These are phyloP conservation scores for Cotesia glomerata DNA, from an alignment of 1,140 invertebrate species.

Conservation along the genomic window DNA sequence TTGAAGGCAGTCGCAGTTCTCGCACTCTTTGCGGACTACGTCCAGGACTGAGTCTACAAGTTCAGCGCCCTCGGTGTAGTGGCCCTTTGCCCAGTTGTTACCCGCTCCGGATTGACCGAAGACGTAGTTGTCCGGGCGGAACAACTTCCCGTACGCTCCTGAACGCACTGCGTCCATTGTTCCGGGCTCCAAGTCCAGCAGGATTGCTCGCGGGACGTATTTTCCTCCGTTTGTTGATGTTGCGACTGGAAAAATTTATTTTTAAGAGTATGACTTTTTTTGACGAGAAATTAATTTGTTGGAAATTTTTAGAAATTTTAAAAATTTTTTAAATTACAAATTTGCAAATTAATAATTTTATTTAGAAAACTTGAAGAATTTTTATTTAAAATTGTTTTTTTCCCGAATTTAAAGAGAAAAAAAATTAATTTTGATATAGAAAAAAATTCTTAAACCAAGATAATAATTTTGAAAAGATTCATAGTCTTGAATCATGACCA, in stretches of 20 bases:
- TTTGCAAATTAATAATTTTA: neutral
- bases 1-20: constrained; percentile 74
- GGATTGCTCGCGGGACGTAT: constrained; percentile 74
- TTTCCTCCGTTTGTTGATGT: constrained; percentile 86
- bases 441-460: too few species aligned
- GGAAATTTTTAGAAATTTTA: too few species aligned
- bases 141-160: constrained; percentile 71
- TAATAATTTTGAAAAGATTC: too few species aligned
- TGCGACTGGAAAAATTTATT: constrained; percentile 84
- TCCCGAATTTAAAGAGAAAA: too few species aligned
- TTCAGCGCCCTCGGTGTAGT: constrained; percentile 77
- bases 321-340: too few species aligned
- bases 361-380: neutral
- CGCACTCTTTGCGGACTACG: constrained; percentile 78
- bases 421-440: too few species aligned
- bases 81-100: constrained; percentile 78
- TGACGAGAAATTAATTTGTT: too few species aligned
- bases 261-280: too few species aligned
- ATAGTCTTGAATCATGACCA: too few species aligned
- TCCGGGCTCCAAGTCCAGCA: constrained; percentile 75
- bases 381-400: too few species aligned
- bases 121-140: constrained; percentile 73
- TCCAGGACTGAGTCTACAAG: constrained; percentile 76
- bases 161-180: constrained; percentile 78
- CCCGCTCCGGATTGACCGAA: constrained; percentile 70